These are phyloP conservation scores for Microcebus griseorufus DNA, from an alignment of 2,113 vertebrate species.

Conservation along the genomic window DNA sequence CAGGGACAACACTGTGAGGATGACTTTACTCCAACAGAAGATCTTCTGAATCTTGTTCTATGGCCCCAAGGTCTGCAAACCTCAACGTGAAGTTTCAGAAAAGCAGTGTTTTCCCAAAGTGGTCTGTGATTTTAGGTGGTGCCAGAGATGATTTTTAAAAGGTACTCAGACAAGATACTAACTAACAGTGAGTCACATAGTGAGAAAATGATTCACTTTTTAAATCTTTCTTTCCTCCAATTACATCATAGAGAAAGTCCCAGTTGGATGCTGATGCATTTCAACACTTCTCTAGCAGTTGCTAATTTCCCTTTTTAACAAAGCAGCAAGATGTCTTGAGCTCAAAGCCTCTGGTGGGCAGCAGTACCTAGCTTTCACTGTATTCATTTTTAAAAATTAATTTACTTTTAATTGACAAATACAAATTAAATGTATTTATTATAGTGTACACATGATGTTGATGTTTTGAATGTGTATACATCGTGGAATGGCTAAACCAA, in stretches of 20 bases:
- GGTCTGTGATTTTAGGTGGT: background rate
- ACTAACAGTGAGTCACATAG: background rate
- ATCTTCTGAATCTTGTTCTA: background rate
- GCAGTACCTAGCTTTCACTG: background rate
- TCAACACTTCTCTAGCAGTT: background rate
- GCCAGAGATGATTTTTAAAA: slow-evolving; percentile 1
- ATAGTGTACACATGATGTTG: too few species aligned
- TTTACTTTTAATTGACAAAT: background rate
- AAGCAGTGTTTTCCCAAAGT: background rate
- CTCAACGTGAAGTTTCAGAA: background rate
- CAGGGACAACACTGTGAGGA: background rate
- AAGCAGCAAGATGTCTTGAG: background rate
- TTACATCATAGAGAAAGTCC: background rate
- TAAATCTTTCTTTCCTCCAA: background rate
- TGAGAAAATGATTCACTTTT: background rate
- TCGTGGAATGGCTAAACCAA: too few species aligned
- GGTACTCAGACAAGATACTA: background rate
- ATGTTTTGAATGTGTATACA: too few species aligned
- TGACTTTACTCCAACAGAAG: background rate
- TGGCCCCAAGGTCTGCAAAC: background rate
- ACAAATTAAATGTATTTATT: too few species aligned
- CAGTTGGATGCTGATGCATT: background rate
- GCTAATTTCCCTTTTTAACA: background rate
- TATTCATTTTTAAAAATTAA: background rate
- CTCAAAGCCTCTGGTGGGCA: background rate